Base-by-base conservation (phyloP, 1,140 invertebrate species). In the Dendroctonus valens region DNA sequence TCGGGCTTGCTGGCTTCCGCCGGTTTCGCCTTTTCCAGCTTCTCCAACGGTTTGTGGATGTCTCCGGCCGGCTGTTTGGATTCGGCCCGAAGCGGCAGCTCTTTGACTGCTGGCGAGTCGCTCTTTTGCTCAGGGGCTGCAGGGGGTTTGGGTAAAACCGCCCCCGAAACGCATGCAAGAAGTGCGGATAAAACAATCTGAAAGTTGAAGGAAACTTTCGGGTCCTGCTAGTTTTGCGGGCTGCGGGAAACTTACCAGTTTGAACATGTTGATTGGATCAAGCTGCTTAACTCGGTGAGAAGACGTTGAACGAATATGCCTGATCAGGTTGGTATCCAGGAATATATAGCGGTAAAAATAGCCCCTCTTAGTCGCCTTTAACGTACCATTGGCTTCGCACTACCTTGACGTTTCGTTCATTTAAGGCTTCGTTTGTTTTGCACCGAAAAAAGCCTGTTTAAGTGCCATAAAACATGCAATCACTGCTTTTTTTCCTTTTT, bases 361-460 rank as follows among this genome's bases (percentile, higher is more conserved):
- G 37, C 60, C 60, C 40, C 39, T 41, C 40, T 44, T 26, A 53
- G 11, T 63, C 38, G 38, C 6, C n/a, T 15, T 62, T 62, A 39
- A 52, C 15, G 51, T 52, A 53, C 42, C 49, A n/a, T 63, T 53
- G 38, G 44, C 8, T 63, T 53, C 15, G 48, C 6, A 63, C 26
- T 63, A 53, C 60, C 60, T 63, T 63, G 60, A 53, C 44, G 50
- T 63, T 63, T 8, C 26, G 44, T 50, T 61, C 37, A 54, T 52
- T 63, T 63, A 42, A 61, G 38, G 60, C 46, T 48, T 51, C 60
- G 48, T 26, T 54, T 26, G 39, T 63, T 55, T 11, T 26, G 26
- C 26, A 39, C 9, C 9, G 42, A 12, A 63, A 53, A 63, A 53
- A 40, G 41, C n/a, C 40, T 12, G 41, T 46, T 40, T n/a, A 11